Conservation (phyloP, 2,888 invertebrate species). For the Dasypolia templi region DNA sequence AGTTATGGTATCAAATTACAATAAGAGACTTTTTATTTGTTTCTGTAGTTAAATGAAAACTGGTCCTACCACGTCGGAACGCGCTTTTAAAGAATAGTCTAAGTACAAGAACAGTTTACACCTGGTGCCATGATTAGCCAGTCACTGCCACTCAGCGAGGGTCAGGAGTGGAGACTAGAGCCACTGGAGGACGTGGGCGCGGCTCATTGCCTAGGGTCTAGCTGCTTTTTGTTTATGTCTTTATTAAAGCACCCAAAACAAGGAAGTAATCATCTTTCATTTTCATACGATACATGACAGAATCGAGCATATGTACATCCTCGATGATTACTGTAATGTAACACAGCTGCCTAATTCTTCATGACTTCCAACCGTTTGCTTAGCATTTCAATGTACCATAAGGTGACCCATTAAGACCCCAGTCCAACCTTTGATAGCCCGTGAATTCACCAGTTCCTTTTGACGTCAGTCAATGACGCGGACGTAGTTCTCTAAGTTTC, state of each 20-base stretch:
- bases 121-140: background rate
- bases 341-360: background rate
- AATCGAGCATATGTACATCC: too few relatives aligned
- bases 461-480: conserved; percentile 38
- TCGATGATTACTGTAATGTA: background rate
- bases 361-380: background rate
- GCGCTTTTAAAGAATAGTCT: background rate
- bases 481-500: conserved; percentile 44
- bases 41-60: background rate
- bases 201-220: background rate
- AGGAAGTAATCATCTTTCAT: background rate
- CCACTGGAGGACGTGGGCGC: too few relatives aligned
- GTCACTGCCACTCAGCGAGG: background rate
- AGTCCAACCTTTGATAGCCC: conserved; percentile 4
- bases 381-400: background rate
- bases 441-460: conserved; percentile 16
- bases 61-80: background rate
- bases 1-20: conserved; percentile 50
- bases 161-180: background rate
- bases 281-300: too few relatives aligned
- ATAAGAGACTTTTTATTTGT: conserved; percentile 17
- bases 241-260: background rate
- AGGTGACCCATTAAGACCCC: conserved; percentile 1
- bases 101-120: background rate
- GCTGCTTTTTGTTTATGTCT: background rate